These are phyloP conservation scores for Indicator maculatus DNA, from an alignment of 2,113 vertebrate genomes.

Conservation along the genomic window DNA sequence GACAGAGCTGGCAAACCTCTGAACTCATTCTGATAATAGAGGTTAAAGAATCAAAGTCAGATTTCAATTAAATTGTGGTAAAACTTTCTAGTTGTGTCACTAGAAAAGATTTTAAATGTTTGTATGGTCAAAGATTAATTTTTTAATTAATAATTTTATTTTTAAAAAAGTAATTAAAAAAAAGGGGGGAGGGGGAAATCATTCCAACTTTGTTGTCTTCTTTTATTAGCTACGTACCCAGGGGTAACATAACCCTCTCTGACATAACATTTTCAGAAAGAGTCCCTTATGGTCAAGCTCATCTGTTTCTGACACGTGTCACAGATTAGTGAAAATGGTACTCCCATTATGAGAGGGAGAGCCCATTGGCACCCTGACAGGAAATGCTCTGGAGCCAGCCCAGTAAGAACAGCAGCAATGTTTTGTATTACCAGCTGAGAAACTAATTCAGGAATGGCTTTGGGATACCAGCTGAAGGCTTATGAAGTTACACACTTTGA, in stretches of 20 bases:
- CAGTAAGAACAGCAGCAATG: conserved; percentile 20
- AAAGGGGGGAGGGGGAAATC: rapidly evolving
- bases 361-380: conserved; percentile 62
- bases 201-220: neutral
- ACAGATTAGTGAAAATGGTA: conserved; percentile 30
- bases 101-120: conserved; percentile 1
- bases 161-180: neutral
- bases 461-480: conserved; percentile 37
- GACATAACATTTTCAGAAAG: conserved; percentile 69
- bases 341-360: conserved; percentile 43
- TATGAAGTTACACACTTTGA: conserved; percentile 42
- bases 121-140: neutral
- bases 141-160: neutral
- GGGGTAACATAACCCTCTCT: conserved; percentile 49
- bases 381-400: conserved; percentile 65
- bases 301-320: conserved; percentile 57
- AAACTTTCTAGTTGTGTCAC: neutral
- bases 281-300: conserved; percentile 55
- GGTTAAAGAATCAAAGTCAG: conserved; percentile 32
- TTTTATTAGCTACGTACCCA: neutral
- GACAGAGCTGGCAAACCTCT: conserved; percentile 95
- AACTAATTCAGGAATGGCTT: conserved; percentile 39
- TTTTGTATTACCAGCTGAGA: conserved; percentile 30
- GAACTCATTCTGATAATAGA: conserved; percentile 89
- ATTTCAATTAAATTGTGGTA: neutral